These are phyloP conservation scores for Pangasius djambal DNA, from an alignment of 2,797 vertebrate genomes.

Conservation along the genomic window DNA sequence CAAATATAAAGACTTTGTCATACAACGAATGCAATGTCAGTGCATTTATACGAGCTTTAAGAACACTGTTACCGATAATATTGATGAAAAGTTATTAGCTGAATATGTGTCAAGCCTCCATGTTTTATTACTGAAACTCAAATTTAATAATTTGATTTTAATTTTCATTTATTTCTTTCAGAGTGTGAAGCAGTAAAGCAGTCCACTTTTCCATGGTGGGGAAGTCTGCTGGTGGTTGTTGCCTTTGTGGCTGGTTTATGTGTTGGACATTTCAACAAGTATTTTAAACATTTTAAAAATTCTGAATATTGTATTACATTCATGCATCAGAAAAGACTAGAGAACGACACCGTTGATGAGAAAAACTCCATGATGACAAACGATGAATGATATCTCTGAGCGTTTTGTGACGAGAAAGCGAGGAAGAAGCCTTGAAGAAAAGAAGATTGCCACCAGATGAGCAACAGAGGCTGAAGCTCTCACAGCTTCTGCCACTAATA, in stretches of 20 bases:
- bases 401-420: not conserved
- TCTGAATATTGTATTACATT: not conserved
- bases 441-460: not conserved
- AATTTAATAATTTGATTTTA: not conserved
- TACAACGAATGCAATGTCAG: no score
- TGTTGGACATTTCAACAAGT: not conserved
- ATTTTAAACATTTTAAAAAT: not conserved
- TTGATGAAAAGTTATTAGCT: not conserved
- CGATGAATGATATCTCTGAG: not conserved
- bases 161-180: not conserved
- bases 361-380: not conserved
- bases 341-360: not conserved
- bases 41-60: no score
- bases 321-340: not conserved
- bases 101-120: no score
- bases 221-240: not conserved
- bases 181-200: not conserved
- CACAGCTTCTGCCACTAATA: no score
- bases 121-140: no score
- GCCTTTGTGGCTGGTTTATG: not conserved
- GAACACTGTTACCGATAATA: not conserved
- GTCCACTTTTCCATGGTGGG: not conserved
- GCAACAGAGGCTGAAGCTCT: not conserved
- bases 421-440: not conserved
- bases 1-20: no score